Base-by-base conservation (phyloP, 30 jellyfish, hydroid and myxozoan genomes). In the Turritopsis rubra region DNA sequence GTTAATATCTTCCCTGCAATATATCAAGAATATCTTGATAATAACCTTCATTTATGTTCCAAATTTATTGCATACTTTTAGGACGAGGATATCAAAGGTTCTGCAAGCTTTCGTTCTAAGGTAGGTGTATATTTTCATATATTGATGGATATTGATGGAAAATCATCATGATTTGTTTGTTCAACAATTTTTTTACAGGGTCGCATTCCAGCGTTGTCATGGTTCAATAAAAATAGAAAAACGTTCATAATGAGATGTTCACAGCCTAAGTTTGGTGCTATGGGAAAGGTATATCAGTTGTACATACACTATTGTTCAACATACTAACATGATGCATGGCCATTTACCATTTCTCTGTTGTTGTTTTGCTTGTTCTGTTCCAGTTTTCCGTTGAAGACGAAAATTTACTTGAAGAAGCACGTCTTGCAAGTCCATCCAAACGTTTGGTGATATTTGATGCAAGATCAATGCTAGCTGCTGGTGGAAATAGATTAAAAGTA, bases 391-490 rank as follows among this genome's bases (percentile, higher is more conserved):
- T 79, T n/a, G 97, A 87, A 72, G 97, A 91, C 71, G 96, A 86
- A 78, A 72, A 85, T 0, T 72, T 91, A 53, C 31, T 91, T 27
- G 71, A 83, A 54, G 96, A 92, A 13, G 97, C 97, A 29, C 71
- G 93, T 41, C 76, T 82, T 54, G 73, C 89, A 89, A 87, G 87
- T 73, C 94, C 93, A 7, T 28, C 85, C 0, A 84, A 87, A 52
- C 74, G 84, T 16, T 53, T 91, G 94, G 97, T 91, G 21, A 91
- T 91, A 20, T 86, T 91, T 54, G 97, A 91, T 77, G 97, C 97
- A 0, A 73, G 97, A 60, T 91, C 97, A 30, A 91, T 91, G 97
- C 97, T 91, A 9, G 97, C 97, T 18, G 97, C 97, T 52, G 97
- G 97, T 17, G 97, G 97, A 27, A 91, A 91, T 71, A 68, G 91